Evolutionary conservation across 2,113 vertebrate genomes (phyloP).

Genomic region (Rostratula benghalensis): DNA sequence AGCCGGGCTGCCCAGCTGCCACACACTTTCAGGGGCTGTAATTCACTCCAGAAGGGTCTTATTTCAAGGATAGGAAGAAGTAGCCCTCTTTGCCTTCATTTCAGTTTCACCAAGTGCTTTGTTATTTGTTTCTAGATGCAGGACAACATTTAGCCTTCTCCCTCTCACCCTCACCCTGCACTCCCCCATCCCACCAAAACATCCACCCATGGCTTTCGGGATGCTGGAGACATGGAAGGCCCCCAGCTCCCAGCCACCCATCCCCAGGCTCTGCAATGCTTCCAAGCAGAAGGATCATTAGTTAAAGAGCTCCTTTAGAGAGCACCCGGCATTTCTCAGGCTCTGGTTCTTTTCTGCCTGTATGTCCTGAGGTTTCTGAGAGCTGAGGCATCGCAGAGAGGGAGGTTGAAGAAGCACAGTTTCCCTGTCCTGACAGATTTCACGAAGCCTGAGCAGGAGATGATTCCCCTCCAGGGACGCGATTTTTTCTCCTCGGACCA

Average conservation of each 20-base stretch:
- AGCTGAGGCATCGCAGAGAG: neutral
- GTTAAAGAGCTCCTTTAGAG: neutral
- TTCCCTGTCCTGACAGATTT: neutral
- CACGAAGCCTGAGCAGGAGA: neutral
- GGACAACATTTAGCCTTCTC: neutral
- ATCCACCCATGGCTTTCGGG: neutral
- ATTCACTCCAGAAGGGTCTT: neutral
- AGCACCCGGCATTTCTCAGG: neutral
- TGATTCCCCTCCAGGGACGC: neutral
- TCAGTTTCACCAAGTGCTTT: neutral
- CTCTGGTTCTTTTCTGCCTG: slow-evolving; percentile 32
- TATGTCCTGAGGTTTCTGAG: neutral
- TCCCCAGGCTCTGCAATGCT: neutral
- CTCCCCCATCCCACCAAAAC: neutral
- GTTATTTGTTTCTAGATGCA: neutral
- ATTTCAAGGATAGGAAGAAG: neutral
- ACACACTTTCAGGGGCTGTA: rapidly evolving
- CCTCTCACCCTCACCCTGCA: neutral
- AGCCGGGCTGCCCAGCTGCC: rapidly evolving
- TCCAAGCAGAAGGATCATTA: neutral
- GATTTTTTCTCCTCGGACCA: neutral
- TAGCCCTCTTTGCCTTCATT: neutral
- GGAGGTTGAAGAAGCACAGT: neutral
- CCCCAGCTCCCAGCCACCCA: rapidly evolving
- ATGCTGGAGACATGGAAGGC: neutral